These are phyloP conservation scores for Bombus balteatus DNA, from an alignment of 1,140 invertebrate genomes.

Conservation along the genomic window DNA sequence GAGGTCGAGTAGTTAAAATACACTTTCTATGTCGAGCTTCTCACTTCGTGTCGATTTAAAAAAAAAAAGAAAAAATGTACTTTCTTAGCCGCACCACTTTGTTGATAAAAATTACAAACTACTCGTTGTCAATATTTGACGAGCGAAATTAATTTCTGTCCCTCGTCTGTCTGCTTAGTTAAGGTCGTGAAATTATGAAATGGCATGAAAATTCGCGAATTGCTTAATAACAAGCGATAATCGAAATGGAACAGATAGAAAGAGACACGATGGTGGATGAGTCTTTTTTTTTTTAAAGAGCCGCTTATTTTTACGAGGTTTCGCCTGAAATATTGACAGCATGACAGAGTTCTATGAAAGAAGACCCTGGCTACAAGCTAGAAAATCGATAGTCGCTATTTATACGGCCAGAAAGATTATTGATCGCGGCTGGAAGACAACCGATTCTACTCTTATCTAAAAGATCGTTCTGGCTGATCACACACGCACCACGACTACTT, in stretches of 20 bases:
- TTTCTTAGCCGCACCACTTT: no score
- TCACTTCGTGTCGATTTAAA: no score
- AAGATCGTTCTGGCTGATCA: constrained; percentile 33
- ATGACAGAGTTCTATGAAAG: constrained; percentile 22
- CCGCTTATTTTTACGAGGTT: constrained; percentile 33
- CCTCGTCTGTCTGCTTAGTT: no score
- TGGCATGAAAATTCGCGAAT: no score
- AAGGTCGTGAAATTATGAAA: no score
- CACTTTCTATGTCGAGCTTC: no score
- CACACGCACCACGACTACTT: neutral
- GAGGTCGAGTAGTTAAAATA: no score
- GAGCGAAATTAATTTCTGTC: no score
- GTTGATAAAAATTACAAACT: no score
- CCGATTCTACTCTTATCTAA: constrained; percentile 42
- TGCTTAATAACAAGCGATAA: neutral
- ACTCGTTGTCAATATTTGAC: no score
- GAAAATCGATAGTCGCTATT: constrained; percentile 62
- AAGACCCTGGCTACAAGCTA: constrained; percentile 24
- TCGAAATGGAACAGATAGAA: neutral
- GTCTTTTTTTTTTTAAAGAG: neutral
- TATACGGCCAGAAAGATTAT: constrained; percentile 61
- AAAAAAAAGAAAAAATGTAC: no score
- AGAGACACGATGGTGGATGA: no score
- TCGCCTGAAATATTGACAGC: constrained; percentile 49
- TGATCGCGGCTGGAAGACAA: constrained; percentile 52